phyloP scores from a whole-genome alignment of 2,797 vertebrate species.

The Megalops cyprinoides region DNA sequence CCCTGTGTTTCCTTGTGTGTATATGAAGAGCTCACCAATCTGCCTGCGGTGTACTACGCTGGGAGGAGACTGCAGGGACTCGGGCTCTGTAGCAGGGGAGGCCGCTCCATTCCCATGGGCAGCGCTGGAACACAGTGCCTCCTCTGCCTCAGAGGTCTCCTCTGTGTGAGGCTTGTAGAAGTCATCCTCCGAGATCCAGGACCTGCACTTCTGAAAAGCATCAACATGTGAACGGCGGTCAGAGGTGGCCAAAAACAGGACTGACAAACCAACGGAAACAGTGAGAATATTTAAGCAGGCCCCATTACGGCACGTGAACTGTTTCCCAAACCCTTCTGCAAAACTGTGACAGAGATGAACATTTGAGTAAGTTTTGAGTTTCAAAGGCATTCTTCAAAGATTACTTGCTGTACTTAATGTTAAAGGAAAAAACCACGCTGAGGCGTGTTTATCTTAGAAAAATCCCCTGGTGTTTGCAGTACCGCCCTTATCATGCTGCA shows the following conservation, averaged over 20 bases:
- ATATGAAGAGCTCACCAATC: slow-evolving; percentile 74
- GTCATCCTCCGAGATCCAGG: slow-evolving; percentile 95
- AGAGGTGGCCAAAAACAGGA: too few relatives aligned
- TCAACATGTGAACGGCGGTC: background rate
- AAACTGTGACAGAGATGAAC: too few relatives aligned
- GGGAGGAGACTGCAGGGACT: slow-evolving; percentile 45
- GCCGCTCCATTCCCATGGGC: slow-evolving; percentile 35
- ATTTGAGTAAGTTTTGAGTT: too few relatives aligned
- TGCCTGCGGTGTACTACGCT: slow-evolving; percentile 88
- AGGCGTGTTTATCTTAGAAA: background rate
- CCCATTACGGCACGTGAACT: too few relatives aligned
- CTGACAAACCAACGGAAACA: too few relatives aligned
- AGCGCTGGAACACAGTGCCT: slow-evolving; percentile 23
- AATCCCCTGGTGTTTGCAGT: background rate
- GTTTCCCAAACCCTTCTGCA: too few relatives aligned
- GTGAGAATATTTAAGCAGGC: too few relatives aligned
- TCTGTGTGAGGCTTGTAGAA: slow-evolving; percentile 80
- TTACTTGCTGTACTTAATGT: background rate
- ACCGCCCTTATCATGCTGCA: too few relatives aligned
- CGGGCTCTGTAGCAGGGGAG: slow-evolving; percentile 42
- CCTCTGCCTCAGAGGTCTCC: slow-evolving; percentile 49
- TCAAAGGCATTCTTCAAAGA: too few relatives aligned
- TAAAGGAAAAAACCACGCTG: background rate
- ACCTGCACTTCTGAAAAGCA: slow-evolving; percentile 72
- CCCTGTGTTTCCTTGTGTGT: background rate